Evolutionary conservation across 2,113 vertebrate genomes (phyloP).

Genomic region (Microcebus tavaratra): DNA sequence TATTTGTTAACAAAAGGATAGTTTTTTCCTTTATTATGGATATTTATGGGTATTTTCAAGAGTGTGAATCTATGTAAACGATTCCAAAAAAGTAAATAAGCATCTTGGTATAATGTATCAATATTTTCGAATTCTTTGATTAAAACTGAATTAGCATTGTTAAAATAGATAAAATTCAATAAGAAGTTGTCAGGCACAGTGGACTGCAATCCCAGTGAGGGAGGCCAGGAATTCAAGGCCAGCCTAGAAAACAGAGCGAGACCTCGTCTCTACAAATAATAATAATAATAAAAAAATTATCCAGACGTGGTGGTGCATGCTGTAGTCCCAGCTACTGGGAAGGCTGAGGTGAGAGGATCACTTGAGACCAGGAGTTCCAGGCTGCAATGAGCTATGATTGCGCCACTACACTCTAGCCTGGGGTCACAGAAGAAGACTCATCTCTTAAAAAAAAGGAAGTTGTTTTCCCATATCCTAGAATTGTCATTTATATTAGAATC

Average conservation of each 20-base stretch:
- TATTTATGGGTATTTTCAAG: neutral
- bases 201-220: too few relatives aligned
- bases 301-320: too few relatives aligned
- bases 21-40: neutral
- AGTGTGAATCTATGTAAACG: neutral
- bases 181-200: neutral
- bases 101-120: neutral
- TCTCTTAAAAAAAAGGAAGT: neutral
- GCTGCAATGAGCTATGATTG: too few relatives aligned
- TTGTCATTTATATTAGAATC: neutral
- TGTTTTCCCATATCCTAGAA: neutral
- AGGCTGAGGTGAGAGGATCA: too few relatives aligned
- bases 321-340: too few relatives aligned
- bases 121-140: neutral
- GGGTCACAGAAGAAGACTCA: too few relatives aligned
- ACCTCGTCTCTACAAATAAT: too few relatives aligned
- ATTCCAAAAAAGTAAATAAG: neutral
- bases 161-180: neutral
- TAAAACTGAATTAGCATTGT: neutral
- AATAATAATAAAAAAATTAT: too few relatives aligned
- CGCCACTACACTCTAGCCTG: too few relatives aligned
- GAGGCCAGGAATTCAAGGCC: too few relatives aligned
- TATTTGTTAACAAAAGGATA: neutral
- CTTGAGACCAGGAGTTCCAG: too few relatives aligned
- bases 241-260: too few relatives aligned